phyloP scores from a whole-genome alignment of 2,113 vertebrate species.

The Gallinago media region DNA sequence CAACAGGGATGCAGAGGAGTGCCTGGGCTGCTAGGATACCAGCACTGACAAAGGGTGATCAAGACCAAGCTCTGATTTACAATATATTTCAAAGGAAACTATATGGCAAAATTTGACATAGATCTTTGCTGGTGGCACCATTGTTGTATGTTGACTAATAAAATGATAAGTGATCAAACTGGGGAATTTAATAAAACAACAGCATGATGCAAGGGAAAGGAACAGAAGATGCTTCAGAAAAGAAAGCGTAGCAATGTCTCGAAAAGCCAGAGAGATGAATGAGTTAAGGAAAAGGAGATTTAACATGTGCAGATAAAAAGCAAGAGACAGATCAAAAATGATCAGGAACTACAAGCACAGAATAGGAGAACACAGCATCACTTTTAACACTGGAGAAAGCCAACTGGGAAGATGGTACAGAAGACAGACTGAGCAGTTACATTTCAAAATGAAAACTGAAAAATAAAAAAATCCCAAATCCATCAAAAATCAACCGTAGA shows the following conservation, averaged over 20 bases:
- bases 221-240: background rate
- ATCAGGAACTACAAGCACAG: slow-evolving; percentile 19
- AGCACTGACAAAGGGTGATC: background rate
- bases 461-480: background rate
- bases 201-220: background rate
- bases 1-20: background rate
- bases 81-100: background rate
- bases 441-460: background rate
- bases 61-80: background rate
- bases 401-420: background rate
- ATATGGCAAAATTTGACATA: background rate
- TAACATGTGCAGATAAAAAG: slow-evolving; percentile 19
- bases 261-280: background rate
- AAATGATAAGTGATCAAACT: background rate
- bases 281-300: slow-evolving; percentile 27
- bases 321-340: slow-evolving; percentile 13
- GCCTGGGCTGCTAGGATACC: background rate
- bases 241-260: background rate
- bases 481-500: background rate
- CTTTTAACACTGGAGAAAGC: slow-evolving; percentile 4
- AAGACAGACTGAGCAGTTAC: background rate
- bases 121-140: background rate
- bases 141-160: background rate
- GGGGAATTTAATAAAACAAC: background rate
- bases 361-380: slow-evolving; percentile 10